Conservation (phyloP, 1,140 invertebrate species). For the Drosophila ananassae region DNA sequence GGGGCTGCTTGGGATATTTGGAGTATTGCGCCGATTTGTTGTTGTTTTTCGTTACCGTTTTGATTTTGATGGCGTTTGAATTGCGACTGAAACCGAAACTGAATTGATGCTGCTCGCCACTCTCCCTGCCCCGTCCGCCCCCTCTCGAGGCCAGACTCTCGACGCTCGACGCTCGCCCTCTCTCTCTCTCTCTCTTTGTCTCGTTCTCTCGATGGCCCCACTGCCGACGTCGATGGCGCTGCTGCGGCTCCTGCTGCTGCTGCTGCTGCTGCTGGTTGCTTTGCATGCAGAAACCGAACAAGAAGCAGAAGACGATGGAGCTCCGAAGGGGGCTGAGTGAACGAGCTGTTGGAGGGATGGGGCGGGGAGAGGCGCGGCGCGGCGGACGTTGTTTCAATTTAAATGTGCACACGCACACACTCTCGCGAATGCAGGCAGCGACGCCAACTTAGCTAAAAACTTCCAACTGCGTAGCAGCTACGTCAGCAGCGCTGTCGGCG, state of each 20-base stretch:
- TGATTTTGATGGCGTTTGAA: conserved; percentile 82
- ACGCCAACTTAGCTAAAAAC: conserved; percentile 74
- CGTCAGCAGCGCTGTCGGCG: conserved; percentile 28
- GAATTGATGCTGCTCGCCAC: conserved; percentile 60
- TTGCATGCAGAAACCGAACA: conserved; percentile 29
- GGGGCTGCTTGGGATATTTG: conserved; percentile 4
- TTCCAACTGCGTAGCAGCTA: conserved; percentile 71
- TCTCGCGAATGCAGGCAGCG: conserved; percentile 33
- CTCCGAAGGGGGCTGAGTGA: background rate
- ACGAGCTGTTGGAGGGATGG: background rate
- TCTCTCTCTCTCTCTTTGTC: conserved; percentile 8
- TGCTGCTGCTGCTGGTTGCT: conserved; percentile 16
- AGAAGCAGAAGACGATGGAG: conserved; percentile 4
- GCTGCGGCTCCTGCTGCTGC: background rate
- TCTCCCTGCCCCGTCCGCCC: conserved; percentile 32
- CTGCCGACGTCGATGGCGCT: conserved; percentile 11
- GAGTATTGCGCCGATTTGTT: conserved; percentile 48
- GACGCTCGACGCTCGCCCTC: background rate
- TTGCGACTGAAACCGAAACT: conserved; percentile 79
- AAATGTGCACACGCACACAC: conserved; percentile 51
- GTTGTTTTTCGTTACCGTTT: conserved; percentile 71
- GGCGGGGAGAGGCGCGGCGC: background rate
- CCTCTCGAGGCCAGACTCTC: conserved; percentile 3
- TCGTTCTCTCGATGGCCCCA: conserved; percentile 5
- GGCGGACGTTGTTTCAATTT: conserved; percentile 71